These are phyloP conservation scores for Cassiopea andromeda DNA, from an alignment of 30 jellyfish, hydroid and myxozoan genomes.

Conservation along the genomic window DNA sequence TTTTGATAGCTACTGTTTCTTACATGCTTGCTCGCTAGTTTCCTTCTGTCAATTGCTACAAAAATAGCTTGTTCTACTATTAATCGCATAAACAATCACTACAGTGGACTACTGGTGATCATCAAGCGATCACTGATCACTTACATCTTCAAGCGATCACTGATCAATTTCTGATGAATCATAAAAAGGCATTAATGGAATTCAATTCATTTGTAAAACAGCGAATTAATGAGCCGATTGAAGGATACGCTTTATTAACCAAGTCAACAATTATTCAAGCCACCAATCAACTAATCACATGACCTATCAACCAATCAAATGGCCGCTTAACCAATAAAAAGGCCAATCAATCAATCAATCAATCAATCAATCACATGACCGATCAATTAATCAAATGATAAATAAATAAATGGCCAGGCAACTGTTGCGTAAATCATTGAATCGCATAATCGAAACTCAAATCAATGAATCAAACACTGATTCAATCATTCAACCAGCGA, in stretches of 20 bases:
- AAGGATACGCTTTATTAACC: neutral
- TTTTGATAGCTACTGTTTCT: constrained; percentile 41
- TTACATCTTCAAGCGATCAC: too few relatives aligned
- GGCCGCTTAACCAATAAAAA: neutral
- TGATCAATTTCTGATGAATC: too few relatives aligned
- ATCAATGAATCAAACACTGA: neutral
- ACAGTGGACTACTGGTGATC: neutral
- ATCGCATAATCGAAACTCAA: neutral
- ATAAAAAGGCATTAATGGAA: too few relatives aligned
- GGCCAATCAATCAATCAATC: constrained; percentile 6
- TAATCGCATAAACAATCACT: neutral
- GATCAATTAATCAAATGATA: neutral
- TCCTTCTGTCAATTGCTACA: constrained; percentile 23
- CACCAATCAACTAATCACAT: neutral
- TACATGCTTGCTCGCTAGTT: constrained; percentile 35
- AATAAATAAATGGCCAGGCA: neutral
- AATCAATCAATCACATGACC: neutral
- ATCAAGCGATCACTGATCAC: neutral
- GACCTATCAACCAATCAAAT: neutral
- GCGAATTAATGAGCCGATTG: neutral
- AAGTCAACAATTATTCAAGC: neutral
- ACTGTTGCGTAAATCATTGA: neutral
- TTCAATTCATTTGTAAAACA: too few relatives aligned
- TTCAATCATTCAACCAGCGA: neutral
- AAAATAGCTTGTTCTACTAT: neutral